A percentile compares a stretch with the other conserved stretches of the same genome.
phyloP scores from a whole-genome alignment of 2,797 vertebrate species.

The Podarcis lilfordi region DNA sequence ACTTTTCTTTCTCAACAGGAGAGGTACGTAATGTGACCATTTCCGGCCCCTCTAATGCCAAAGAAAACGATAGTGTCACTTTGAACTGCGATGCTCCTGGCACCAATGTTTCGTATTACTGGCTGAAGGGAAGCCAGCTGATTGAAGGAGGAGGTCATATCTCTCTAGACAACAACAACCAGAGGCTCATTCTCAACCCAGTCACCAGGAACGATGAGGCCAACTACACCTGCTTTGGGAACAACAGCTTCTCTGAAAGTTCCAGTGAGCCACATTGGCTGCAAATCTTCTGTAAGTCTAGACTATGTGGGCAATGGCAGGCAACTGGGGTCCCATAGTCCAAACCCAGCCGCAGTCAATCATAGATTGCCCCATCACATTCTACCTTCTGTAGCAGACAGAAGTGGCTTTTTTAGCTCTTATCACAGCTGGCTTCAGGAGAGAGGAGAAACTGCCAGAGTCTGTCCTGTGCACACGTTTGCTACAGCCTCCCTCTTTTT shows the following conservation, averaged over 20 bases:
- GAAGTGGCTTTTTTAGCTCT: background rate
- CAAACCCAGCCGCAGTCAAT: background rate
- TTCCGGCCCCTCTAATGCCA: background rate
- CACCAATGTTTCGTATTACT: background rate
- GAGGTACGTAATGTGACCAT: background rate
- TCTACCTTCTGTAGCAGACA: background rate
- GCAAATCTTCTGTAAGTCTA: conserved; percentile 20
- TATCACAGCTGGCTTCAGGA: background rate
- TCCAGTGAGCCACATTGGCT: background rate
- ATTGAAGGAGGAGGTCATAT: background rate
- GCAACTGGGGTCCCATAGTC: background rate
- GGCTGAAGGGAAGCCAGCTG: background rate
- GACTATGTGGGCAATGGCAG: background rate
- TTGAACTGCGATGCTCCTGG: background rate
- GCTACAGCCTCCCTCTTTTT: background rate
- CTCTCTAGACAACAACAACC: background rate
- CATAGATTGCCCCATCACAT: background rate
- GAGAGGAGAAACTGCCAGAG: background rate
- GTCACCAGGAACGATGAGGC: background rate
- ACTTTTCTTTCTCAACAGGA: conserved; percentile 10
- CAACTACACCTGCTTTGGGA: background rate
- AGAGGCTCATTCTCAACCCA: background rate
- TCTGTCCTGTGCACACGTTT: background rate
- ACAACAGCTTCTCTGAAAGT: background rate
- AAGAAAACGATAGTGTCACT: background rate